Evolutionary conservation across 2,888 invertebrate species (phyloP).

Genomic region (Drosophila kambysellisi): DNA sequence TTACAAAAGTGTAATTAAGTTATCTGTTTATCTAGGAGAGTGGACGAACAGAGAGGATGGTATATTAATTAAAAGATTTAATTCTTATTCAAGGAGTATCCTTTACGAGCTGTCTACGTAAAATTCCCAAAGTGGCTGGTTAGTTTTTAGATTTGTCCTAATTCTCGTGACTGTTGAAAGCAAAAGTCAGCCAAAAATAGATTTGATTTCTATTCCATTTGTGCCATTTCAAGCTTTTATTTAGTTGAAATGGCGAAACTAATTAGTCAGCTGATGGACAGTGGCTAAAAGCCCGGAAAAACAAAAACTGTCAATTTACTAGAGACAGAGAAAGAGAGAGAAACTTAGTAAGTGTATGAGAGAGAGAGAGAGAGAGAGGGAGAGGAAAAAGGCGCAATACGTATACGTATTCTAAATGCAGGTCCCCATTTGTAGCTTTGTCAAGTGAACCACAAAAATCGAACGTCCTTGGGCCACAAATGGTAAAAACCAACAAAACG

Average conservation of each 20-base stretch:
- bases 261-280: slow-evolving; percentile 54
- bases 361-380: neutral
- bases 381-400: slow-evolving; percentile 24
- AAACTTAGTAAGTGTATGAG: neutral
- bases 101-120: neutral
- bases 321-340: neutral
- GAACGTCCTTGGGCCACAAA: slow-evolving; percentile 74
- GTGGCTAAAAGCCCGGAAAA: slow-evolving; percentile 42
- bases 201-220: neutral
- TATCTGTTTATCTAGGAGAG: neutral
- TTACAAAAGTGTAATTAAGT: neutral
- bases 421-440: slow-evolving; percentile 46
- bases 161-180: too few species aligned
- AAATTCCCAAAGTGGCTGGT: neutral
- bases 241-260: slow-evolving; percentile 11
- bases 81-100: neutral
- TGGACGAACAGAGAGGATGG: neutral
- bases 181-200: slow-evolving; percentile 14
- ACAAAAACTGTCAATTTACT: slow-evolving; percentile 56
- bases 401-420: slow-evolving; percentile 48
- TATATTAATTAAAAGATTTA: neutral
- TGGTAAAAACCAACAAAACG: slow-evolving; percentile 26
- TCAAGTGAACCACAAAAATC: slow-evolving; percentile 65
- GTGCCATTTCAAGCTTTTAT: slow-evolving; percentile 10
- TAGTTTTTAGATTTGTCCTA: too few species aligned